Evolutionary conservation across 2,113 vertebrate species (phyloP).

Genomic region (Otis tarda): DNA sequence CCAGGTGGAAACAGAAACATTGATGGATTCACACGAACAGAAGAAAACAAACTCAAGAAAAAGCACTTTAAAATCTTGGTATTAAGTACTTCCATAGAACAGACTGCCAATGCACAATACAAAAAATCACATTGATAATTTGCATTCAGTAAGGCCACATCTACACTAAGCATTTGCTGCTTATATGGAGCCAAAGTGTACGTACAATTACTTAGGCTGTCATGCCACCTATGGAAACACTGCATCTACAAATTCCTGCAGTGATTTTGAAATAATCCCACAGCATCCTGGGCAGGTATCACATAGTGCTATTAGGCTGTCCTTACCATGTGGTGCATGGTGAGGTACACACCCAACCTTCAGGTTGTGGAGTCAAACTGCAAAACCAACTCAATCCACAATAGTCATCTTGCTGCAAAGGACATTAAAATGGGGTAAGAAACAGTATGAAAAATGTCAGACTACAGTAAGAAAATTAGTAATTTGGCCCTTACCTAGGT

Average conservation of each 20-base stretch:
- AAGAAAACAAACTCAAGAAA: not conserved
- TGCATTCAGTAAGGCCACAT: not conserved
- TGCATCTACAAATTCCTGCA: not conserved
- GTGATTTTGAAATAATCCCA: not conserved
- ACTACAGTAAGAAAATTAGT: accelerated
- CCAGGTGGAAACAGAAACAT: not conserved
- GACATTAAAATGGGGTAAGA: not conserved
- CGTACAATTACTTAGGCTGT: not conserved
- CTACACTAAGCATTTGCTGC: not conserved
- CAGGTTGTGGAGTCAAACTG: not conserved
- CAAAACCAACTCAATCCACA: not conserved
- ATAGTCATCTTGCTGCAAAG: not conserved
- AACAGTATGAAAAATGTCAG: not conserved
- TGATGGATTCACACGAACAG: not conserved
- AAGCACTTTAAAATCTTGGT: not conserved
- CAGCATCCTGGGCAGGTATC: not conserved
- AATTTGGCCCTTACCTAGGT: not conserved
- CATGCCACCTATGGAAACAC: not conserved
- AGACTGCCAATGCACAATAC: not conserved
- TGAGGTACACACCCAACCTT: not conserved
- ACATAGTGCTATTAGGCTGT: not conserved
- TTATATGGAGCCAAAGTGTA: not conserved
- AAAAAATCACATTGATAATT: not conserved
- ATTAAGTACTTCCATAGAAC: not conserved
- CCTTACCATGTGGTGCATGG: accelerated